Conservation (phyloP, 1,140 invertebrate genomes). For the Oryzaephilus surinamensis region DNA sequence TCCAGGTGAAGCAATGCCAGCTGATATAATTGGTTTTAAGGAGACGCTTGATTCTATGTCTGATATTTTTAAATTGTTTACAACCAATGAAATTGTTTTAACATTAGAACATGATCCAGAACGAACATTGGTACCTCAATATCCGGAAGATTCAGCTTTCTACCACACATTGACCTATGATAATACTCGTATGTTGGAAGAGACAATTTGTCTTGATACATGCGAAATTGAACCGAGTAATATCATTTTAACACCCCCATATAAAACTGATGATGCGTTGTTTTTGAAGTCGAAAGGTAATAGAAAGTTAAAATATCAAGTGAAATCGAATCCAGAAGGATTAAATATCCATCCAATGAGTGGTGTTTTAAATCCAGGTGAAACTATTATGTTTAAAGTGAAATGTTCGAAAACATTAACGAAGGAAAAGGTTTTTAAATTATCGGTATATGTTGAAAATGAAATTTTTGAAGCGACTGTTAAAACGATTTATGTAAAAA, state of each 20-base stretch:
- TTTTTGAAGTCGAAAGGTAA: no score
- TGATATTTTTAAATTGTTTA: slow-evolving; percentile 16
- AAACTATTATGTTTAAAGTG: no score
- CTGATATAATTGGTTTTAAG: slow-evolving; percentile 17
- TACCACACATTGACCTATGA: slow-evolving; percentile 15
- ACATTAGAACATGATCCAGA: slow-evolving; percentile 25
- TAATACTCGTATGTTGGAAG: slow-evolving; percentile 7
- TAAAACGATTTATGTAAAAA: no score
- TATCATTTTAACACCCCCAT: slow-evolving; percentile 18
- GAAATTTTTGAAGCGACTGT: no score
- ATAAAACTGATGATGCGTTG: no score
- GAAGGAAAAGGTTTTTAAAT: no score
- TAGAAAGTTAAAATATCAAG: no score
- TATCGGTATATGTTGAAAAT: no score
- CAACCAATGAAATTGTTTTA: slow-evolving; percentile 17
- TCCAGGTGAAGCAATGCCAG: slow-evolving; percentile 19
- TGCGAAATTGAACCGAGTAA: slow-evolving; percentile 20
- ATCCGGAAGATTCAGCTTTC: slow-evolving; percentile 20
- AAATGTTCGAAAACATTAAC: no score
- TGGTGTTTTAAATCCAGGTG: no score
- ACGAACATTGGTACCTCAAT: slow-evolving; percentile 16
- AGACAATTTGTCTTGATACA: slow-evolving; percentile 1
- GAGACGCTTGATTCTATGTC: slow-evolving; percentile 14
- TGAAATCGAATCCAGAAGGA: no score
- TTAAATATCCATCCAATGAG: no score